These are phyloP conservation scores for Plebejus anna DNA, from an alignment of 2,888 invertebrate species.

Conservation along the genomic window DNA sequence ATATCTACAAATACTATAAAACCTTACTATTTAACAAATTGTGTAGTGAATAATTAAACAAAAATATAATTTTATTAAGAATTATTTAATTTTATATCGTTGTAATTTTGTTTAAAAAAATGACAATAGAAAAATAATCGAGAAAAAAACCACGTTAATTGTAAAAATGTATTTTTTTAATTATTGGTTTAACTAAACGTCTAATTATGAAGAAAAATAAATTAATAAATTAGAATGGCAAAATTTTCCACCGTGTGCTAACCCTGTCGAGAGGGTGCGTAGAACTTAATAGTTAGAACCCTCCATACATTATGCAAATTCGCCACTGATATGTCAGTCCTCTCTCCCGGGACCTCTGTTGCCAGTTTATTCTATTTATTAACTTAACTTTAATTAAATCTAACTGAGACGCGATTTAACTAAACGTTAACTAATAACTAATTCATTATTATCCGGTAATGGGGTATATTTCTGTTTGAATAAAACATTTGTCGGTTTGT, in stretches of 20 bases:
- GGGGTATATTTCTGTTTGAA: slow-evolving; percentile 16
- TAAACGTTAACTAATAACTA: slow-evolving; percentile 27
- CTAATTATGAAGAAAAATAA: background rate
- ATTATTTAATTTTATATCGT: background rate
- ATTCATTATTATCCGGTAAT: slow-evolving; percentile 24
- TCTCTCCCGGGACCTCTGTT: slow-evolving; percentile 77
- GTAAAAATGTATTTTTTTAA: no score
- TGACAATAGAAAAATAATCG: no score
- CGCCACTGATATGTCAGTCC: slow-evolving; percentile 76
- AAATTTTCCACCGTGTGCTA: background rate
- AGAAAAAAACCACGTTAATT: no score
- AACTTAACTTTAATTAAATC: slow-evolving; percentile 80
- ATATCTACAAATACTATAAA: background rate
- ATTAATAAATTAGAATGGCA: background rate
- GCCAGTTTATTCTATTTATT: slow-evolving; percentile 75
- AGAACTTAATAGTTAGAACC: slow-evolving; percentile 73
- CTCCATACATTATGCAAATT: slow-evolving; percentile 79
- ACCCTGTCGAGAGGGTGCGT: slow-evolving; percentile 50
- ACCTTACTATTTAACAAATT: background rate
- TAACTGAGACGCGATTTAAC: slow-evolving; percentile 40
- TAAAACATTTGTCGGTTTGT: background rate
- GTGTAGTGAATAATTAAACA: background rate
- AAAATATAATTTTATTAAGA: background rate
- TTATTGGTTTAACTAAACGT: no score
- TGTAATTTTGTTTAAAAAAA: no score